Evolutionary conservation across 2,888 invertebrate species (phyloP).

Genomic region (Crossocerus cetratus): DNA sequence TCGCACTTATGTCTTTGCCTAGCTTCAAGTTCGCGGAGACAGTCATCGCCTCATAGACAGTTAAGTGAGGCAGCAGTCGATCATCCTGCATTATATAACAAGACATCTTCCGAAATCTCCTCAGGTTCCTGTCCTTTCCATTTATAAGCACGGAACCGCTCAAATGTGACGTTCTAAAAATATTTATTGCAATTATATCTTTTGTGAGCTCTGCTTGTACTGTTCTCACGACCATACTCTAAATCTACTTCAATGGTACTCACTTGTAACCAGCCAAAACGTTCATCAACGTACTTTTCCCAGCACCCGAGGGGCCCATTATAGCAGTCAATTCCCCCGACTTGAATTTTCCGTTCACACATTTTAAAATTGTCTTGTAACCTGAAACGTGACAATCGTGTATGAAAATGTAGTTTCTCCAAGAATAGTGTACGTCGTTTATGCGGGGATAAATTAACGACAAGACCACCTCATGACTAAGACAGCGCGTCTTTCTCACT

Average conservation of each 20-base stretch:
- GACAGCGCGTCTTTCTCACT: too few species aligned
- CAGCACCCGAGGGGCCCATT: conserved; percentile 94
- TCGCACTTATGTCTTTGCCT: conserved; percentile 85
- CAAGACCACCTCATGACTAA: too few species aligned
- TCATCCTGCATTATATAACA: conserved; percentile 99
- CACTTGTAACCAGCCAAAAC: conserved; percentile 93
- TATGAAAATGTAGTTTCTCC: too few species aligned
- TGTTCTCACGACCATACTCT: neutral
- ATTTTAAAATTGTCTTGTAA: conserved; percentile 91
- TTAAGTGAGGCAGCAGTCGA: conserved; percentile 91
- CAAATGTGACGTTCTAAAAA: conserved; percentile 87
- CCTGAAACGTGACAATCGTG: conserved; percentile 72
- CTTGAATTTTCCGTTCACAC: conserved; percentile 91
- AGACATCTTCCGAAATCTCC: conserved; percentile 94
- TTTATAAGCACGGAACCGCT: conserved; percentile 92
- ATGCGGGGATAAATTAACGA: too few species aligned
- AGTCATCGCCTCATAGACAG: conserved; percentile 94
- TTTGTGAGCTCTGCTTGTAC: neutral
- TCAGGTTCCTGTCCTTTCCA: conserved; percentile 90
- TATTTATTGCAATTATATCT: neutral
- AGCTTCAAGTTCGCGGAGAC: conserved; percentile 96
- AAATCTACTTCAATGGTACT: conserved; percentile 70
- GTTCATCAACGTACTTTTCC: conserved; percentile 92
- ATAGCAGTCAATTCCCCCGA: conserved; percentile 96
- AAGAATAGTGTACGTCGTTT: too few species aligned